Evolutionary conservation across 2,797 vertebrate genomes (phyloP), one percentile per base, ranked within the genome.

Genomic region (Sebastes kiyomatsui): DNA sequence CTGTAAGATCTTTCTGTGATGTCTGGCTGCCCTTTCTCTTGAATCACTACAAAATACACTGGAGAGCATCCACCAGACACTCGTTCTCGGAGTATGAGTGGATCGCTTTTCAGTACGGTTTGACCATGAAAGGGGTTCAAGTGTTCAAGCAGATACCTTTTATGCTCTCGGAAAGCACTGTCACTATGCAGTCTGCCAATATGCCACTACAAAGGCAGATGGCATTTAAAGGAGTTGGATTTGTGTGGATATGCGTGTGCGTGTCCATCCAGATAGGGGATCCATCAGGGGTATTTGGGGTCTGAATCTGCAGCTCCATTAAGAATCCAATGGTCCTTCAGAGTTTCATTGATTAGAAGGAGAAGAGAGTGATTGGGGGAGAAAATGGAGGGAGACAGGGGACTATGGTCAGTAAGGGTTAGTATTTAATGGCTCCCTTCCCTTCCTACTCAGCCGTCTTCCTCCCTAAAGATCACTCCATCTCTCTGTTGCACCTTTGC

Each of bases 71-170:
- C 76, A 86, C 60, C 55, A 90, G 88, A 89, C 77, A 79, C 84
- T 83, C 77, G 87, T 85, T 89, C 75, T 77, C 67, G 13, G 82
- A 84, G 68, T 82, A 80, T 42, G 77, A 88, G 87, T 88, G 80
- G 80, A 90, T 92, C 85, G 80, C 75, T 88, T 85, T 88, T 87
- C 87, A 80, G 49, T 54, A 33, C 80, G 69, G 79, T 88, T 83
- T 80, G 85, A 87, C 87, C 87, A 91, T 90, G 80, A 90, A 77
- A 92, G 79, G 58, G 54, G 79, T 89, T 88, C 81, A 88, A 90
- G 77, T 86, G 88, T 83, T 91, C 62, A 78, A 76, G 75, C 79
- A 72, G 64, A 76, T 77, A 81, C 81, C 70, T 84, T 80, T 88
- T 75, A 85, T 87, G 46, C 64, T 70, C 59, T 42, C 23, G 27